These are phyloP conservation scores for Ochotona princeps DNA, from an alignment of 2,113 vertebrate species.

Conservation along the genomic window DNA sequence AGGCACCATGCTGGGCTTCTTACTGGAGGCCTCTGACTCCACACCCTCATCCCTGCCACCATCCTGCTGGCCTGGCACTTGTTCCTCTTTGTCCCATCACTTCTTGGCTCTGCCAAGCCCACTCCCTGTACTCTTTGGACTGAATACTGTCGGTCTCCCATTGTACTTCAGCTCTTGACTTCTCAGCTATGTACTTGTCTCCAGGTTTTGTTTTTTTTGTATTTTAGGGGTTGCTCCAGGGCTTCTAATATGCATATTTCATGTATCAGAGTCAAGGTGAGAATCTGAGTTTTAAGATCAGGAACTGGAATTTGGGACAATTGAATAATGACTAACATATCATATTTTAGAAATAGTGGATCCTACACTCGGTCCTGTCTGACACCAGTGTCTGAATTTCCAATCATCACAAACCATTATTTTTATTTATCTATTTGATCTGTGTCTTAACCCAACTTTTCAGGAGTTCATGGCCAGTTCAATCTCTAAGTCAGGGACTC, in stretches of 20 bases:
- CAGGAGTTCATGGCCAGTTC: neutral
- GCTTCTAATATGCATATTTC: constrained; percentile 28
- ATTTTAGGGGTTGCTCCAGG: neutral
- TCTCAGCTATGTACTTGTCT: neutral
- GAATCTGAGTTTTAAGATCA: neutral
- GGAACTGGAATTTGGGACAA: constrained; percentile 10
- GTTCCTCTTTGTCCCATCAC: neutral
- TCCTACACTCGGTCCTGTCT: neutral
- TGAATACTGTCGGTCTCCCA: neutral
- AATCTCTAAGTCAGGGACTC: constrained; percentile 13
- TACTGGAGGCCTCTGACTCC: no score
- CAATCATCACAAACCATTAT: neutral
- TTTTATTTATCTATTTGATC: neutral
- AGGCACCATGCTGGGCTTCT: neutral
- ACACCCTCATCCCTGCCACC: no score
- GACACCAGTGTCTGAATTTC: constrained; percentile 29
- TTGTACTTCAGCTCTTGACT: neutral
- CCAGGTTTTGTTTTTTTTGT: neutral
- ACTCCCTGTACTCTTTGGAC: neutral
- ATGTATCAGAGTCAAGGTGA: neutral
- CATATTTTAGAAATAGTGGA: neutral
- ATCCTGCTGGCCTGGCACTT: neutral
- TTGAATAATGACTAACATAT: neutral
- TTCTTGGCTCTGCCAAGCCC: neutral
- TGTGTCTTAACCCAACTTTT: neutral